Conservation (phyloP, 2,113 vertebrate species). For the Xenus cinereus region DNA sequence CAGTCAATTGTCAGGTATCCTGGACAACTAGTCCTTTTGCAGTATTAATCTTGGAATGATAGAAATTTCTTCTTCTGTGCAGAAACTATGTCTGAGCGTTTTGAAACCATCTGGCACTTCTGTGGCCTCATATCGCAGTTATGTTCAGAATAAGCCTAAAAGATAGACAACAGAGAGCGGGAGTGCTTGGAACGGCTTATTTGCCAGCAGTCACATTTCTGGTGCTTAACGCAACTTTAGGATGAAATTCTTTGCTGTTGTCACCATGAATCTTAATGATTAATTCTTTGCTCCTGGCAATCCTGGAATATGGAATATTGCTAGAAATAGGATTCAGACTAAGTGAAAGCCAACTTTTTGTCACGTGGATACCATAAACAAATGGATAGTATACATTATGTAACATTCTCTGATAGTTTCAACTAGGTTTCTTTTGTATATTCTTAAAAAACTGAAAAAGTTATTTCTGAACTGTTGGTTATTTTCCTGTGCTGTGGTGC, state of each 20-base stretch:
- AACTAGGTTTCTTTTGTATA: not conserved
- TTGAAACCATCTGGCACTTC: not conserved
- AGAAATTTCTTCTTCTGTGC: not conserved
- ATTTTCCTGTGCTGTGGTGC: not conserved
- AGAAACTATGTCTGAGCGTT: not conserved
- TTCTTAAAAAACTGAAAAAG: not conserved
- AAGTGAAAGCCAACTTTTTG: not conserved
- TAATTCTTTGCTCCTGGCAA: conserved; percentile 34
- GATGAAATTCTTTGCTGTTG: not conserved
- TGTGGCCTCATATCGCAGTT: not conserved
- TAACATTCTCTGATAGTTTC: not conserved
- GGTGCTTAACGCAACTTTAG: not conserved
- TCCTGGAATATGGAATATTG: conserved; percentile 14
- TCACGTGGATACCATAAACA: not conserved
- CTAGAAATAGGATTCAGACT: not conserved
- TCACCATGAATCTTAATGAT: conserved; percentile 22
- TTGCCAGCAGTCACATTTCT: conserved; percentile 29
- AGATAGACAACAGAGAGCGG: not conserved
- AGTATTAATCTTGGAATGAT: not conserved
- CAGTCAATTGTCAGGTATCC: not conserved
- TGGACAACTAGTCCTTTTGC: not conserved
- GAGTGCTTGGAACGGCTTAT: not conserved
- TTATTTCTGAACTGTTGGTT: not conserved
- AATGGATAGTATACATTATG: not conserved
- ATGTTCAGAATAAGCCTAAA: not conserved